Evolutionary conservation across 2,113 vertebrate species (phyloP).

Genomic region (Alethe diademata): DNA sequence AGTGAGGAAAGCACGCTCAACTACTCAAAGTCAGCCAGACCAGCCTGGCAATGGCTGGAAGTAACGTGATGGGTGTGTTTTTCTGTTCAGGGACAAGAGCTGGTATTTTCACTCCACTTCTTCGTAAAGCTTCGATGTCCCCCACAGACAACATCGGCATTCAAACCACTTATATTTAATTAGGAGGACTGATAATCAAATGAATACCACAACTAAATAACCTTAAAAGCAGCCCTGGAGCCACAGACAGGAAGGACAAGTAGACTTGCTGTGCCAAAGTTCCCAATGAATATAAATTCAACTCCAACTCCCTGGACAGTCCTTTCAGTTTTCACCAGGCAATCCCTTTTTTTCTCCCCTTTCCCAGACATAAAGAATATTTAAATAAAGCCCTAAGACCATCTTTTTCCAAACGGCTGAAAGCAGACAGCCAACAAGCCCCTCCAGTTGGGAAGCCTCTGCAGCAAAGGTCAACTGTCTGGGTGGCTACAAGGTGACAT

Average conservation of each 20-base stretch:
- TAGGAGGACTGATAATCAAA: neutral
- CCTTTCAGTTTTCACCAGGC: neutral
- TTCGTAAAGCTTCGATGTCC: neutral
- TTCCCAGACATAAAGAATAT: neutral
- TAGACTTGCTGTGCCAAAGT: neutral
- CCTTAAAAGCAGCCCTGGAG: neutral
- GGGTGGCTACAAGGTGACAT: neutral
- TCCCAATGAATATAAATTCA: neutral
- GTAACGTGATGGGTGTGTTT: neutral
- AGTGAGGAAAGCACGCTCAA: neutral
- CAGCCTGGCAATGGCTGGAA: neutral
- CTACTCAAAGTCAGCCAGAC: neutral
- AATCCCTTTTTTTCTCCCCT: neutral
- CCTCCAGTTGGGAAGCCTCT: accelerated
- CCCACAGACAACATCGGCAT: neutral
- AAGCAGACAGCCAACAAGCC: neutral
- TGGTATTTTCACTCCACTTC: neutral
- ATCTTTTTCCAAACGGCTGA: neutral
- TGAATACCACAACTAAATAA: neutral
- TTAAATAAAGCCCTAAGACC: neutral
- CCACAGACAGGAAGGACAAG: neutral
- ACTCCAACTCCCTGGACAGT: neutral
- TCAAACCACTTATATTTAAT: neutral
- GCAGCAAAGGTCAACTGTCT: neutral
- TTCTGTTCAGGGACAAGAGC: neutral